Conservation (phyloP, 2,113 vertebrate genomes). For the Steatornis caripensis region DNA sequence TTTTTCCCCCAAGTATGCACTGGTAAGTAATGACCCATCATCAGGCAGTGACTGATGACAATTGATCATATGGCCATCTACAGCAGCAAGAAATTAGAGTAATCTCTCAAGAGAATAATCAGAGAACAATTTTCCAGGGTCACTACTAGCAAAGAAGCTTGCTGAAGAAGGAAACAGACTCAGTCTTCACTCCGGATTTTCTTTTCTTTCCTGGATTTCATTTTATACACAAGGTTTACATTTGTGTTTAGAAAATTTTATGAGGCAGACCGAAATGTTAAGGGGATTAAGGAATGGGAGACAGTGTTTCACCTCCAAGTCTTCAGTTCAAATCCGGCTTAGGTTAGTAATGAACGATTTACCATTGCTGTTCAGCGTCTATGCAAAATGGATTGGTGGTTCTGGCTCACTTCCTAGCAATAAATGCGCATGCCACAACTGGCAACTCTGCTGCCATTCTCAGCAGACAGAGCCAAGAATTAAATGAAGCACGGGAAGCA, state of each 20-base stretch:
- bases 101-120: constrained; percentile 59
- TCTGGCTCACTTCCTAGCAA: constrained; percentile 37
- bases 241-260: constrained; percentile 43
- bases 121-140: constrained; percentile 42
- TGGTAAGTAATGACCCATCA: constrained; percentile 61
- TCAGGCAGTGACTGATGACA: constrained; percentile 48
- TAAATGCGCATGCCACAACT: constrained; percentile 38
- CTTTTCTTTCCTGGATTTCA: constrained; percentile 38
- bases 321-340: neutral
- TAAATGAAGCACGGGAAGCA: constrained; percentile 27
- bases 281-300: constrained; percentile 37
- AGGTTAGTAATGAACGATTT: constrained; percentile 26
- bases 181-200: neutral
- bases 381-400: constrained; percentile 31
- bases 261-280: constrained; percentile 25
- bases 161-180: constrained; percentile 47
- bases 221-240: constrained; percentile 32
- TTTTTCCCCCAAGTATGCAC: constrained; percentile 3
- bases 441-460: constrained; percentile 9
- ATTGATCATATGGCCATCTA: constrained; percentile 55
- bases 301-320: constrained; percentile 16
- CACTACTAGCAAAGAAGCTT: constrained; percentile 29
- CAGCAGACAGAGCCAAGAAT: neutral
- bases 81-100: constrained; percentile 53
- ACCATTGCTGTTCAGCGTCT: neutral